Base-by-base conservation (phyloP, 2,113 vertebrate species). In the Aspiorhynchus laticeps region DNA sequence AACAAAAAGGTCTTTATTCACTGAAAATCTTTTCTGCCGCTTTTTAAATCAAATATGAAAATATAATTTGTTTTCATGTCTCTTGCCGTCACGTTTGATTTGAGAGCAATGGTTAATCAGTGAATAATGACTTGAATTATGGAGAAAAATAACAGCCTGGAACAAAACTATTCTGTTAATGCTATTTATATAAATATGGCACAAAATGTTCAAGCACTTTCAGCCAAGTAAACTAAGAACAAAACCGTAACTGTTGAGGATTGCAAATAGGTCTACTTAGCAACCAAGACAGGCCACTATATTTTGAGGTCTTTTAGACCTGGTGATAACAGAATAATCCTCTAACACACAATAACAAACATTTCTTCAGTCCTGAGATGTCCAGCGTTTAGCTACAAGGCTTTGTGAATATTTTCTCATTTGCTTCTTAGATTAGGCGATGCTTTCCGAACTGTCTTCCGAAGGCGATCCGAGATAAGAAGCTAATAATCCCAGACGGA, bases 401-500 rank as follows among this genome's bases (percentile, higher is more conserved):
- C 36, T 83, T 28, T 51, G 4, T 51, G 71, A 43, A 75, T 65
- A 83, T 85, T 80, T 77, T 81, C 78, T 53, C 41, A 41, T 26
- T 73, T 26, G 61, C 46, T 80, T n/a, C 71, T 38, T 19, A 67
- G 12, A 56, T 59, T 43, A 82, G 48, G 0, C 7, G 26, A 53
- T 31, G 36, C 15, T 24, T 38, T 65, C 17, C 74, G 19, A 36
- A 65, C 61, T 0, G 59, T 80, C 76, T 65, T 80, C 15, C 36
- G 33, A 59, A 86, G 36, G 51, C 38, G 79, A 87, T 63, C 26
- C 2, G n/a, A 61, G 86, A 87, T 83, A 87, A 83, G 69, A 21
- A 63, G 80, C 80, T 65, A 87, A 83, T 65, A 83, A 75, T 83
- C 80, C 51, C 86, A 61, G 77, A 46, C 76, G 36, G n/a, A 74